Conservation (phyloP, 1,140 invertebrate species). For the Anastatus disparis region DNA sequence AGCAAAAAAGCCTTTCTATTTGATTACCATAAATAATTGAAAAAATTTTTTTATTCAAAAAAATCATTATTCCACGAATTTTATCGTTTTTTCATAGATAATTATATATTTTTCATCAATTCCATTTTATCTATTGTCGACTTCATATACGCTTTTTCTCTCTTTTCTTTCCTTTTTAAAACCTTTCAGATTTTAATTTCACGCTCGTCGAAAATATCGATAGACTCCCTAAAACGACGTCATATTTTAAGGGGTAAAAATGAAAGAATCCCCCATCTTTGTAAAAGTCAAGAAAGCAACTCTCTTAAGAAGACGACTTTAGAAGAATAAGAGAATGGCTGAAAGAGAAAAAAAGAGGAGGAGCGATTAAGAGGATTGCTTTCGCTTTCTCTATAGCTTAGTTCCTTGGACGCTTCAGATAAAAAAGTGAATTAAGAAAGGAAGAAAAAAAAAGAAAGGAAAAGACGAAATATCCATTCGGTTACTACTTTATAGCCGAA, state of each 20-base stretch:
- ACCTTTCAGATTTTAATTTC: conserved; percentile 31
- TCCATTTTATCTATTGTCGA: no score
- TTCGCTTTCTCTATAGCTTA: conserved; percentile 5
- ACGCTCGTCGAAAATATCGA: conserved; percentile 6
- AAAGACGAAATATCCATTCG: conserved; percentile 42
- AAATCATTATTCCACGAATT: no score
- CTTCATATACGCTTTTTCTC: no score
- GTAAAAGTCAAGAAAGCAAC: not conserved
- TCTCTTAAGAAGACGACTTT: not conserved
- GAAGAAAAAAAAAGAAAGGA: conserved; percentile 3
- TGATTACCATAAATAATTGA: no score
- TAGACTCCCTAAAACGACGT: not conserved
- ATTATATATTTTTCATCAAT: not conserved
- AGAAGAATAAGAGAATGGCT: not conserved
- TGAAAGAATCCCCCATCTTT: not conserved
- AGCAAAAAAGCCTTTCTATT: no score
- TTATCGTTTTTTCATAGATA: no score
- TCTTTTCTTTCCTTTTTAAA: no score
- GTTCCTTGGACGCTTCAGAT: conserved; percentile 42
- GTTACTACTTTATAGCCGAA: conserved; percentile 36
- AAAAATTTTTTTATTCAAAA: no score
- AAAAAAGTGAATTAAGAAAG: conserved; percentile 54
- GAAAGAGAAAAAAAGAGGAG: conserved; percentile 19
- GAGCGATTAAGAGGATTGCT: conserved; percentile 35
- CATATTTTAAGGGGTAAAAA: conserved; percentile 24